phyloP scores from a whole-genome alignment of 2,113 vertebrate genomes.

The Heterocephalus glaber region DNA sequence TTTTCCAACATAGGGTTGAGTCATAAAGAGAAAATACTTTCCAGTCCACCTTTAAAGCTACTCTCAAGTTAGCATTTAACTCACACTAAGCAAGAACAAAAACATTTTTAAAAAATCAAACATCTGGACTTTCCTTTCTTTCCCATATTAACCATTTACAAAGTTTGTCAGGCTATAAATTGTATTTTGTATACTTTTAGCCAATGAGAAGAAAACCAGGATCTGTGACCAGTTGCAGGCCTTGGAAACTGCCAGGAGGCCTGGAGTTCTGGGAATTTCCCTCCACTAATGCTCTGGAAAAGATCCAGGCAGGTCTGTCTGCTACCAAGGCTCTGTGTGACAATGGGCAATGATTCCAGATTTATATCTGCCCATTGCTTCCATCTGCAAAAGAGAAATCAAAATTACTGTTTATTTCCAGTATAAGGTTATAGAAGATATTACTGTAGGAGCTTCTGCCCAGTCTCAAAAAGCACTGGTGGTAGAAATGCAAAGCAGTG shows the following conservation, averaged over 20 bases:
- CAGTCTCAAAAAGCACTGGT: not conserved
- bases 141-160: not conserved
- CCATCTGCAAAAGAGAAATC: conserved; percentile 10
- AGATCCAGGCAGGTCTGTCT: not conserved
- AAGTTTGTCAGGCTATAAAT: not conserved
- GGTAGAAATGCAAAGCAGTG: not conserved
- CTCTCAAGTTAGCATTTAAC: not conserved
- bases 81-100: not conserved
- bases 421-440: not conserved
- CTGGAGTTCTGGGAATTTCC: not conserved
- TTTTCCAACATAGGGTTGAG: not conserved
- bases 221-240: not conserved
- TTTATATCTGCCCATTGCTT: not conserved
- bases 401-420: not conserved
- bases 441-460: not conserved
- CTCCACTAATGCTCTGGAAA: not conserved
- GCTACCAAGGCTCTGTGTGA: not conserved
- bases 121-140: conserved; percentile 3
- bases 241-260: conserved; percentile 17
- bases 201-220: not conserved
- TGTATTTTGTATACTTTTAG: not conserved
- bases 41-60: not conserved
- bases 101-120: not conserved
- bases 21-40: not conserved
- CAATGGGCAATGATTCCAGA: not conserved